Evolutionary conservation across 2,797 vertebrate species (phyloP).

Genomic region (Myotis myotis): DNA sequence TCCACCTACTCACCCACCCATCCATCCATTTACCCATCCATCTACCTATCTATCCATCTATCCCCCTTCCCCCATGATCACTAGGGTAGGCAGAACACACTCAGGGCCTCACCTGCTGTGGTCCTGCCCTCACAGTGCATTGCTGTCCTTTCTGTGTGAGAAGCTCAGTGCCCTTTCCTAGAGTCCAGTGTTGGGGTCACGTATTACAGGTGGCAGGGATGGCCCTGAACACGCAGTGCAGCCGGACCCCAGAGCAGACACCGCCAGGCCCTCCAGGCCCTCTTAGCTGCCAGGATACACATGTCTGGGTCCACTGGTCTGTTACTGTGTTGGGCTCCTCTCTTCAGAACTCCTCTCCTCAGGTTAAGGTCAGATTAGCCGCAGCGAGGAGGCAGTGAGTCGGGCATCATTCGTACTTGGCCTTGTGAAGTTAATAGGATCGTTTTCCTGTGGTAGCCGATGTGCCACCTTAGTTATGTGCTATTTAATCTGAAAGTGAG

Average conservation of each 20-base stretch:
- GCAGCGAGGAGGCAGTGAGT: background rate
- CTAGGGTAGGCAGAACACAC: background rate
- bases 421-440: background rate
- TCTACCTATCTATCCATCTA: background rate
- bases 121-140: accelerated
- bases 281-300: background rate
- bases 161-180: background rate
- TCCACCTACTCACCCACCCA: background rate
- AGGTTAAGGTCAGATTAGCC: background rate
- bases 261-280: no score
- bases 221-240: background rate
- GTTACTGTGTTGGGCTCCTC: background rate
- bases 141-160: background rate
- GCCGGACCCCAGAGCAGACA: background rate
- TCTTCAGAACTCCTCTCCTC: background rate
- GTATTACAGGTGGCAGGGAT: background rate
- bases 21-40: background rate
- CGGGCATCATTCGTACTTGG: background rate
- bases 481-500: background rate
- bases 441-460: background rate
- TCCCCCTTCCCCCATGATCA: background rate
- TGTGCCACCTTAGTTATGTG: background rate
- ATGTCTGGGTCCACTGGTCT: background rate
- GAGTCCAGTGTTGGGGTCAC: background rate
- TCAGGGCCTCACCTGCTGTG: background rate